Conservation (phyloP, 2,113 vertebrate genomes). For the Cyphomyrus plagiostoma region DNA sequence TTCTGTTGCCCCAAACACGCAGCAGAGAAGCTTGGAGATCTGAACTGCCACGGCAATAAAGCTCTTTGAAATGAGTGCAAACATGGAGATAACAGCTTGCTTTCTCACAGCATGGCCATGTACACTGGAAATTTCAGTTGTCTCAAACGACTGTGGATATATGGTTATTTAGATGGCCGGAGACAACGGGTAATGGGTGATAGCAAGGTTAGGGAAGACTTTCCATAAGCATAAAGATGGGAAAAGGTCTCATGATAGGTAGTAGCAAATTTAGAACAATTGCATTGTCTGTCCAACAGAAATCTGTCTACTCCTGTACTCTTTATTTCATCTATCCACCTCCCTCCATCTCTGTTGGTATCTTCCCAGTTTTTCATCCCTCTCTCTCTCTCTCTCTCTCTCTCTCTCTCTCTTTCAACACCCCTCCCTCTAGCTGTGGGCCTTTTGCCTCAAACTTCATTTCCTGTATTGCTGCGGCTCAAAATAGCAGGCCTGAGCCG, state of each 20-base stretch:
- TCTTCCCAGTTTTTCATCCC: background rate
- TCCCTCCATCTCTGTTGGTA: conserved; percentile 22
- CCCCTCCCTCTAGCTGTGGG: conserved; percentile 18
- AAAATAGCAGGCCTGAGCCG: conserved; percentile 10
- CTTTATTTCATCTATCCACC: background rate
- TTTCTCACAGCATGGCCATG: background rate
- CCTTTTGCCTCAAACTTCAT: conserved; percentile 12
- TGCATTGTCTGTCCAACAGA: background rate
- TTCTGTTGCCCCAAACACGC: background rate
- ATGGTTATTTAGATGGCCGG: background rate
- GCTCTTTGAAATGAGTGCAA: background rate
- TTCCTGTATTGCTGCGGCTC: background rate
- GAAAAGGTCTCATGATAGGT: background rate
- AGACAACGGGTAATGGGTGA: background rate
- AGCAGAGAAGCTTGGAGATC: background rate
- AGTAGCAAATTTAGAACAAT: background rate
- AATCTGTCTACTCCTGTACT: background rate
- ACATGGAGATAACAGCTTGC: background rate
- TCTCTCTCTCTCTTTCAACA: conserved; percentile 30
- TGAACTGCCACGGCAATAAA: background rate
- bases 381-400: conserved; percentile 26
- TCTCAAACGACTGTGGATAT: background rate
- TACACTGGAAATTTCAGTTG: background rate
- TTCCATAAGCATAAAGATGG: background rate
- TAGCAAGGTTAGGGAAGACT: background rate